Conservation (phyloP, 2,888 invertebrate genomes). For the Sthenelais limicola region DNA sequence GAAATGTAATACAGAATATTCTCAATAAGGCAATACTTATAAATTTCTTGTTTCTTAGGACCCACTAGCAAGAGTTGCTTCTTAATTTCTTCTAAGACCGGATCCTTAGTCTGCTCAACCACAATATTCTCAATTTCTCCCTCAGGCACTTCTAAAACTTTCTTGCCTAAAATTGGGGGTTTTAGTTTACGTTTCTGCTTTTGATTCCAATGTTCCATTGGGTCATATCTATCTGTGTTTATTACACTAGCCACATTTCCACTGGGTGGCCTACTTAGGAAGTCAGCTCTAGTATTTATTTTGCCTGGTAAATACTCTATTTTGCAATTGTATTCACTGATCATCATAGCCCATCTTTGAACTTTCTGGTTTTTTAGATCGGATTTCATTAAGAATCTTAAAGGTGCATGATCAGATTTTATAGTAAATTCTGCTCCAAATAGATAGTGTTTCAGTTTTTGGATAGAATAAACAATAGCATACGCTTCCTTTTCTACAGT, state of each 20-base stretch:
- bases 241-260: neutral
- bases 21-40: too few relatives aligned
- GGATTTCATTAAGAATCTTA: neutral
- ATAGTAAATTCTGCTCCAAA: slow-evolving; percentile 15
- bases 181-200: too few relatives aligned
- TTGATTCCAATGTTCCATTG: slow-evolving; percentile 9
- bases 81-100: too few relatives aligned
- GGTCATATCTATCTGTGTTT: neutral
- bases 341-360: too few relatives aligned
- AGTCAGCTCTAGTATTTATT: neutral
- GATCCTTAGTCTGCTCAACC: too few relatives aligned
- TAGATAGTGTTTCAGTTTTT: slow-evolving; percentile 18
- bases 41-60: too few relatives aligned
- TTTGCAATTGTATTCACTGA: neutral
- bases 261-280: neutral
- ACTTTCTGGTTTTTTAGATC: neutral
- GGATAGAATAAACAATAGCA: slow-evolving; percentile 3
- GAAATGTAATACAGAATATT: too few relatives aligned
- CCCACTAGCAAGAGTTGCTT: too few relatives aligned
- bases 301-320: neutral
- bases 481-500: slow-evolving; percentile 2
- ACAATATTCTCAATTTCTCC: too few relatives aligned
- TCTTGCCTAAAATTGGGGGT: too few relatives aligned
- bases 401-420: neutral
- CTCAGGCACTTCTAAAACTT: too few relatives aligned